Conservation (phyloP, 1,140 invertebrate genomes). For the Heterodera carotae region DNA sequence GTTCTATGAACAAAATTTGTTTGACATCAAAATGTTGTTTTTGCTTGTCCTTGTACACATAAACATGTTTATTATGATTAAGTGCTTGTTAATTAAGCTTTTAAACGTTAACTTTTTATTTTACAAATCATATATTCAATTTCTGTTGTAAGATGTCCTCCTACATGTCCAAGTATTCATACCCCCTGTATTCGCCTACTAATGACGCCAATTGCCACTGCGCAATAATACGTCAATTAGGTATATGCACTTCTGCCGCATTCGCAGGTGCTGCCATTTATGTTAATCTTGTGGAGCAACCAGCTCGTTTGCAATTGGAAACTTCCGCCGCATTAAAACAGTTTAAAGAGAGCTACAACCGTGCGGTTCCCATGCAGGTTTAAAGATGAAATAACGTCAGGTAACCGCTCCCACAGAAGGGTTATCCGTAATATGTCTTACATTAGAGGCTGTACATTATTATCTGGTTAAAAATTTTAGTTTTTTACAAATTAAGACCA, state of each 20-base stretch:
- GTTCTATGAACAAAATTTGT: too few species aligned
- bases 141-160: background rate
- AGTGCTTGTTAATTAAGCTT: too few species aligned
- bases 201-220: background rate
- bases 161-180: slow-evolving; percentile 1
- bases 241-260: background rate
- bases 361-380: slow-evolving; percentile 6
- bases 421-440: too few species aligned
- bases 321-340: slow-evolving; percentile 1
- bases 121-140: too few species aligned
- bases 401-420: too few species aligned
- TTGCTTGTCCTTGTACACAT: too few species aligned
- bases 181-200: background rate
- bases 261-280: slow-evolving; percentile 9
- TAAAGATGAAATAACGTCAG: too few species aligned
- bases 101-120: too few species aligned
- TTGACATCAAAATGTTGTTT: too few species aligned
- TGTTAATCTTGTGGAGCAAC: slow-evolving; percentile 11
- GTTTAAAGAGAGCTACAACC: slow-evolving; percentile 12
- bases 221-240: background rate
- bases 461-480: background rate
- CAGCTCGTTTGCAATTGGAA: background rate
- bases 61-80: too few species aligned
- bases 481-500: background rate
- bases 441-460: too few species aligned